Evolutionary conservation across 2,888 invertebrate genomes (phyloP).

Genomic region (Cryptus armator): DNA sequence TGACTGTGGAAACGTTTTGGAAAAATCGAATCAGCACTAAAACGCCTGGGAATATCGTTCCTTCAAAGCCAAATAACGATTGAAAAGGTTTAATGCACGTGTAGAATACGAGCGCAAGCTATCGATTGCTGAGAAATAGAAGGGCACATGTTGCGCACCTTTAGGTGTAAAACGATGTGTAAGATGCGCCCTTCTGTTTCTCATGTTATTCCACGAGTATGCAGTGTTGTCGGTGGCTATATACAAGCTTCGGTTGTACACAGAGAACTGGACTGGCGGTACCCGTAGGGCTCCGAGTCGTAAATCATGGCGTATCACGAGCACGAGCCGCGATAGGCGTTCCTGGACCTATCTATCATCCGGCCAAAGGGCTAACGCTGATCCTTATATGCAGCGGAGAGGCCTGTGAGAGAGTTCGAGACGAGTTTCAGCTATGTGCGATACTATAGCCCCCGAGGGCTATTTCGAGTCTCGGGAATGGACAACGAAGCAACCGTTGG

Average conservation of each 20-base stretch:
- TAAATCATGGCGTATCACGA: conserved; percentile 70
- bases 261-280: conserved; percentile 30
- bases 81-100: neutral
- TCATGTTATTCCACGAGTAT: neutral
- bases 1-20: conserved; percentile 10
- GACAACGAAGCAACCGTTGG: conserved; percentile 12
- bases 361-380: conserved; percentile 62
- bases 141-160: neutral
- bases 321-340: conserved; percentile 69
- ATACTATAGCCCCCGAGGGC: conserved; percentile 31
- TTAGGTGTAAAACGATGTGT: no score
- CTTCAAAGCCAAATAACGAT: conserved; percentile 16
- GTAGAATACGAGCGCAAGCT: neutral
- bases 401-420: conserved; percentile 17
- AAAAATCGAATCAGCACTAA: conserved; percentile 47
- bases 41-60: conserved; percentile 55
- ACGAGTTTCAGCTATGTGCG: conserved; percentile 43
- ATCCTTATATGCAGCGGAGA: conserved; percentile 57
- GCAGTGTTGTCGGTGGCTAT: neutral
- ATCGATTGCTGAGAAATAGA: neutral
- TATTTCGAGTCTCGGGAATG: conserved; percentile 31
- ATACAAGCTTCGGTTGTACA: neutral
- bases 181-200: neutral
- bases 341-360: conserved; percentile 66
- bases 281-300: conserved; percentile 38